phyloP scores from a whole-genome alignment of 2,113 vertebrate species.

The Thamnaconus septentrionalis region DNA sequence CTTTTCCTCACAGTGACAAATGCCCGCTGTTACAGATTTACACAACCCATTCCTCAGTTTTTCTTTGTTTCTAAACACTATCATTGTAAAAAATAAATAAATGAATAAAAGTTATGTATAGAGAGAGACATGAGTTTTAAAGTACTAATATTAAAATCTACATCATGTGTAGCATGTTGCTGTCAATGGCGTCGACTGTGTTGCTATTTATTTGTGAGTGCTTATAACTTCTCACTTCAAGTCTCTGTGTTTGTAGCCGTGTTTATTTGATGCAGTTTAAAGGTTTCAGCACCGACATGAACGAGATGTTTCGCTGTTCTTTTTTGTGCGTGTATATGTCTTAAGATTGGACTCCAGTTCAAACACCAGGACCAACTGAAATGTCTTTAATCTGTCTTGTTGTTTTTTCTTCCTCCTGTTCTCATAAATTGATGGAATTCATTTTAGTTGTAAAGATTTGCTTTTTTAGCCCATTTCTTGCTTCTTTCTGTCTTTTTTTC shows the following conservation, averaged over 20 bases:
- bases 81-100: constrained; percentile 1
- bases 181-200: constrained; percentile 47
- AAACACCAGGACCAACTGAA: constrained; percentile 48
- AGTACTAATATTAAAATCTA: constrained; percentile 52
- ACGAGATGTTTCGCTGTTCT: constrained; percentile 22
- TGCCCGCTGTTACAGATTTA: background rate
- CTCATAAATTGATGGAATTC: constrained; percentile 39
- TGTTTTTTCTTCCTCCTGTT: constrained; percentile 16
- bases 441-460: constrained; percentile 29
- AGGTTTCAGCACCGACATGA: background rate
- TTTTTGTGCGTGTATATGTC: background rate
- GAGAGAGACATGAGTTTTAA: constrained; percentile 21
- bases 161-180: constrained; percentile 41
- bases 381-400: constrained; percentile 18
- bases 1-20: too few species aligned
- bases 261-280: constrained; percentile 42
- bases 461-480: constrained; percentile 12
- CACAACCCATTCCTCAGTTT: constrained; percentile 12
- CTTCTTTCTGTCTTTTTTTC: constrained; percentile 18
- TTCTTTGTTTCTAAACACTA: constrained; percentile 5
- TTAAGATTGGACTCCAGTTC: constrained; percentile 13
- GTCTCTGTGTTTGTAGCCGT: constrained; percentile 42
- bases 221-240: constrained; percentile 37
- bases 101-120: too few species aligned
- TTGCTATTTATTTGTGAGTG: constrained; percentile 70